These are phyloP conservation scores for Amyelois transitella DNA, from an alignment of 1,140 invertebrate genomes.

Conservation along the genomic window DNA sequence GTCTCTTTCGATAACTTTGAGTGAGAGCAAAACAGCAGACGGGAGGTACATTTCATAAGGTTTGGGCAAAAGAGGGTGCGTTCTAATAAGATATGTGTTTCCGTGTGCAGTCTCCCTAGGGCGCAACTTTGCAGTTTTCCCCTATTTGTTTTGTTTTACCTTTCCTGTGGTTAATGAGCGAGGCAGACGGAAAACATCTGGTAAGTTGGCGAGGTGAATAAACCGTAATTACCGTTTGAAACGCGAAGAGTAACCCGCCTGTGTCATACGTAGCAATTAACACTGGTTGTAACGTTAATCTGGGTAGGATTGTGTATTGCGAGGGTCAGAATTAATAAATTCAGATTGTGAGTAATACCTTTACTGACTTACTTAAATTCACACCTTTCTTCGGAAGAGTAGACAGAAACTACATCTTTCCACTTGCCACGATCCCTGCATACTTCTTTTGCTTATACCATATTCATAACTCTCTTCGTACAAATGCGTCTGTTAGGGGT, in stretches of 20 bases:
- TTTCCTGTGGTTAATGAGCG: slow-evolving; percentile 19
- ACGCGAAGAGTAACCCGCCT: slow-evolving; percentile 5
- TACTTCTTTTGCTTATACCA: no score
- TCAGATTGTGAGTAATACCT: no score
- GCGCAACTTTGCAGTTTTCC: slow-evolving; percentile 24
- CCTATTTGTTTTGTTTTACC: slow-evolving; percentile 17
- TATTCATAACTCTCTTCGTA: no score
- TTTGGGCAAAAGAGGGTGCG: not conserved
- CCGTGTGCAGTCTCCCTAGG: slow-evolving; percentile 15
- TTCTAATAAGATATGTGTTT: not conserved
- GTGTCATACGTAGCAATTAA: not conserved
- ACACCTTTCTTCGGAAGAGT: no score
- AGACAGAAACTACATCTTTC: no score
- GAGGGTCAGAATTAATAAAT: no score
- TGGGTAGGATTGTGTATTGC: not conserved
- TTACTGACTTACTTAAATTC: no score
- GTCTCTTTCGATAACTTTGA: not conserved
- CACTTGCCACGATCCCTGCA: no score
- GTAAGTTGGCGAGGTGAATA: slow-evolving; percentile 25
- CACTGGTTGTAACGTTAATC: not conserved
- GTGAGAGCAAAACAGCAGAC: not conserved
- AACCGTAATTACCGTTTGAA: slow-evolving; percentile 21
- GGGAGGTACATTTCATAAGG: not conserved
- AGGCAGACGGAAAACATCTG: slow-evolving; percentile 25
- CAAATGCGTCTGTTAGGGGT: no score